Evolutionary conservation across 2,888 invertebrate genomes (phyloP).

Genomic region (Julus scandinavius): DNA sequence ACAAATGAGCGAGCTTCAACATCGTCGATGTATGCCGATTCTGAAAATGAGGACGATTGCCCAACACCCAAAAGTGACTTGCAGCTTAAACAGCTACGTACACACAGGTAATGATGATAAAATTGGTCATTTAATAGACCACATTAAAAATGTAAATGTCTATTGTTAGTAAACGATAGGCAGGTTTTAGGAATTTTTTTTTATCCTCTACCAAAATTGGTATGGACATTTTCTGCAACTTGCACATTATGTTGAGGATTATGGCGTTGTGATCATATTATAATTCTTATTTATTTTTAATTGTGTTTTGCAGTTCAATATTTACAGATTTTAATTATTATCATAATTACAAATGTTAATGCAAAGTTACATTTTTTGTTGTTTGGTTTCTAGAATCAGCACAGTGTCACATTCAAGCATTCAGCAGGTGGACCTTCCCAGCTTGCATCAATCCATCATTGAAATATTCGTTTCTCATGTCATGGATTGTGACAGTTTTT

Average conservation of each 20-base stretch:
- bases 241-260: too few species aligned
- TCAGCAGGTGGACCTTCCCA: slow-evolving; percentile 40
- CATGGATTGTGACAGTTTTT: slow-evolving; percentile 76
- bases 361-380: background rate
- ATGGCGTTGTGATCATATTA: too few species aligned
- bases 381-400: slow-evolving; percentile 17
- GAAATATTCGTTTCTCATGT: slow-evolving; percentile 67
- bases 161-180: too few species aligned
- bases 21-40: background rate
- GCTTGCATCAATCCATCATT: background rate
- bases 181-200: too few species aligned
- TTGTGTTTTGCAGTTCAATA: too few species aligned
- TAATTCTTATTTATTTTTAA: background rate
- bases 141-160: too few species aligned
- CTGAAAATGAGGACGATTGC: background rate
- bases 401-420: background rate
- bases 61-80: background rate
- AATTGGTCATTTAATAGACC: too few species aligned
- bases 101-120: slow-evolving; percentile 50
- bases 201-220: too few species aligned
- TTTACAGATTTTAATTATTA: too few species aligned
- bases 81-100: background rate
- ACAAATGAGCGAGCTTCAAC: background rate
- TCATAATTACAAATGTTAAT: background rate
- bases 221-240: too few species aligned